Conservation (phyloP, 2,888 invertebrate genomes). For the Pimpla rufipes region DNA sequence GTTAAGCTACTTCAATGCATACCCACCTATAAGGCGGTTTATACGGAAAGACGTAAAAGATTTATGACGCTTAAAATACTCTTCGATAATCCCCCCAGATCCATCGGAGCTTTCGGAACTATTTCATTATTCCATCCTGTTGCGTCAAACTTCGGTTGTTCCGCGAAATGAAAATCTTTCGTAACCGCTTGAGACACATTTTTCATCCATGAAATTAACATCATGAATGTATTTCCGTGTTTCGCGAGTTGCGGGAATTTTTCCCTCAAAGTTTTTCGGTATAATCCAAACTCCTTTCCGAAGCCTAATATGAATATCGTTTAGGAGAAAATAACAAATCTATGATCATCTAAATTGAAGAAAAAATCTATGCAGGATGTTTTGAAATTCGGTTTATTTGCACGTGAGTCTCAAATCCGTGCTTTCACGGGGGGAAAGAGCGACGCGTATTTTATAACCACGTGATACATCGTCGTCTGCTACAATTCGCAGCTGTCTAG, state of each 20-base stretch:
- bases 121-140: not conserved
- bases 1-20: slow-evolving; percentile 19
- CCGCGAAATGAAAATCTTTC: not conserved
- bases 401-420: not conserved
- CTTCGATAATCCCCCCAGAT: not conserved
- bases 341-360: too few relatives aligned
- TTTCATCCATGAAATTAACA: slow-evolving; percentile 1
- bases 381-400: not conserved
- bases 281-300: not conserved
- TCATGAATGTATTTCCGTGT: slow-evolving; percentile 5
- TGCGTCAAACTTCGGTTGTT: not conserved
- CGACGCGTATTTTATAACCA: not conserved
- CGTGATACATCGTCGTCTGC: not conserved
- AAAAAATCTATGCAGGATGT: not conserved
- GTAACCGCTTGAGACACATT: not conserved
- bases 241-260: not conserved
- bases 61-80: not conserved
- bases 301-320: not conserved
- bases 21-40: not conserved
- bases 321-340: not conserved
- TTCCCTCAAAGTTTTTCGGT: not conserved
- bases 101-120: not conserved
- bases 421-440: not conserved
- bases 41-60: slow-evolving; percentile 3
- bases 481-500: not conserved